Evolutionary conservation across 2,797 vertebrate species (phyloP).

Genomic region (Alectoris magna): DNA sequence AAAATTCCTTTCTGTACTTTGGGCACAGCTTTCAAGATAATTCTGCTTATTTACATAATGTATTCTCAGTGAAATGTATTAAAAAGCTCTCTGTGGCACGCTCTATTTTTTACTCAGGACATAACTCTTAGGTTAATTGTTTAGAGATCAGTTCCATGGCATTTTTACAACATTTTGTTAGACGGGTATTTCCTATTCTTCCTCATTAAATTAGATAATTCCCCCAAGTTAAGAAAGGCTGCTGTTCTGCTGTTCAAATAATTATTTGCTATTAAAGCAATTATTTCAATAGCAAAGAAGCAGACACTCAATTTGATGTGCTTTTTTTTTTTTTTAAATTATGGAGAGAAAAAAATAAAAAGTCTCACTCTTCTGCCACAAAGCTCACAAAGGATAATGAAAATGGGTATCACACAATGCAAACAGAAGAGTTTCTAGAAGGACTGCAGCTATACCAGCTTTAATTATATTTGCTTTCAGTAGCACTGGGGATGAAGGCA

Average conservation of each 20-base stretch:
- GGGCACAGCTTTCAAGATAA: slow-evolving; percentile 40
- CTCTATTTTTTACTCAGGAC: slow-evolving; percentile 63
- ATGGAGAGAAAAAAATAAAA: background rate
- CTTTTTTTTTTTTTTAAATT: slow-evolving; percentile 31
- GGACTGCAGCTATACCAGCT: slow-evolving; percentile 27
- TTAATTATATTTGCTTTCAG: slow-evolving; percentile 49
- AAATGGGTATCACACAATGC: slow-evolving; percentile 17
- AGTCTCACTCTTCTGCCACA: background rate
- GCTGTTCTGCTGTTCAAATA: slow-evolving; percentile 60
- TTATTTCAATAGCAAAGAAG: slow-evolving; percentile 64
- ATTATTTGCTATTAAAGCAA: slow-evolving; percentile 71
- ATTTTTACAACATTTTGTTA: slow-evolving; percentile 68
- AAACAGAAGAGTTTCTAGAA: slow-evolving; percentile 3
- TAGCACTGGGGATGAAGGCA: background rate
- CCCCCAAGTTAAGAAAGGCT: slow-evolving; percentile 63
- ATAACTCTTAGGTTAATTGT: slow-evolving; percentile 76
- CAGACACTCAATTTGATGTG: slow-evolving; percentile 52
- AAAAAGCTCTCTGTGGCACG: slow-evolving; percentile 70
- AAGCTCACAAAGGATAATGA: slow-evolving; percentile 13
- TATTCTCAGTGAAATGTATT: slow-evolving; percentile 55
- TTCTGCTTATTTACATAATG: slow-evolving; percentile 72
- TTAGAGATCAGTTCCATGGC: slow-evolving; percentile 73
- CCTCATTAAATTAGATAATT: slow-evolving; percentile 63
- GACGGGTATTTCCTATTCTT: slow-evolving; percentile 69
- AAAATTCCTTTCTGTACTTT: slow-evolving; percentile 19